phyloP scores from a whole-genome alignment of 2,888 invertebrate genomes.

The Catotricha subobsoleta region DNA sequence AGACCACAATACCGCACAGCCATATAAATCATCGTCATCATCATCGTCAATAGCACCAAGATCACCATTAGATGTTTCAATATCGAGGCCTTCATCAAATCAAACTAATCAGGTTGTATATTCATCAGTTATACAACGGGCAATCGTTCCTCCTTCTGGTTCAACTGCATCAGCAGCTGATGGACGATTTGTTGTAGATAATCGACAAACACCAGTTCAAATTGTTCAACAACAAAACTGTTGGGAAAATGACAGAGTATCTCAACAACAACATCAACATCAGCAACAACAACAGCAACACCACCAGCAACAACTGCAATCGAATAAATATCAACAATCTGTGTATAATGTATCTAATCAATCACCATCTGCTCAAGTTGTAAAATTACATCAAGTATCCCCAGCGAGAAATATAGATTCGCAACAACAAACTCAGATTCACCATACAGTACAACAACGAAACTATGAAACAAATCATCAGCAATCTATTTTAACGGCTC shows the following conservation, averaged over 20 bases:
- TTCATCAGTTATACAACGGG: conserved; percentile 65
- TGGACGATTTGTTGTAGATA: conserved; percentile 11
- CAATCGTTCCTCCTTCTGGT: conserved; percentile 18
- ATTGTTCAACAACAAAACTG: conserved; percentile 33
- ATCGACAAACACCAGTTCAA: conserved; percentile 23
- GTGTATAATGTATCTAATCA: neutral
- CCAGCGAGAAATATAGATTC: neutral
- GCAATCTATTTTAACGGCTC: neutral
- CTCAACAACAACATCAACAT: no score
- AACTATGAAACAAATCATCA: neutral
- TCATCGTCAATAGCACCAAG: conserved; percentile 28
- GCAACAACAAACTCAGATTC: neutral
- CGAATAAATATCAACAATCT: neutral
- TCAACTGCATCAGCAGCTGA: conserved; percentile 11
- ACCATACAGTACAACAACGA: neutral
- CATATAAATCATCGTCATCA: neutral
- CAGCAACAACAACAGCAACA: no score
- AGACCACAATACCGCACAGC: neutral
- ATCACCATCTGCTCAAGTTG: conserved; percentile 1
- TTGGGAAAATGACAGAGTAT: conserved; percentile 35
- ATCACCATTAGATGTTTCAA: conserved; percentile 51
- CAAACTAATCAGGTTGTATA: conserved; percentile 48
- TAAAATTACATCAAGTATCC: conserved; percentile 4
- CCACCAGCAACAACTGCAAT: conserved; percentile 6
- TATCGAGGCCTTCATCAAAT: conserved; percentile 41